Conservation (phyloP, 1,140 invertebrate genomes). For the Zeugodacus cucurbitae region DNA sequence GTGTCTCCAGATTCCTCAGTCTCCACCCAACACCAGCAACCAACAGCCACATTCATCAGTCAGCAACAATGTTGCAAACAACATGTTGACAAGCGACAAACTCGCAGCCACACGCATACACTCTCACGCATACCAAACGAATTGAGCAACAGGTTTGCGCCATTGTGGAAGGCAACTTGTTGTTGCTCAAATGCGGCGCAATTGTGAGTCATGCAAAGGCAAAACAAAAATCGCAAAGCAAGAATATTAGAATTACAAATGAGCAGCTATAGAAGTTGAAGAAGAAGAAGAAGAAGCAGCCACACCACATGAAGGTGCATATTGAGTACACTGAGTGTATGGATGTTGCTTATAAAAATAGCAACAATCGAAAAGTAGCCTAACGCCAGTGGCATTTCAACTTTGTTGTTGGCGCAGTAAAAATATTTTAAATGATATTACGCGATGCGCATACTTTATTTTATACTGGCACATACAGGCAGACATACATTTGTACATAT, state of each 20-base stretch:
- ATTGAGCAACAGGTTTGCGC: constrained; percentile 31
- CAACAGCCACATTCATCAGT: too few relatives aligned
- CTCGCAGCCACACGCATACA: neutral
- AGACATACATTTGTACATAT: neutral
- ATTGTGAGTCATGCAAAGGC: neutral
- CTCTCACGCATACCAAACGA: neutral
- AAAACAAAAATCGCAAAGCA: neutral
- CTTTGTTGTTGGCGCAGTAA: constrained; percentile 26
- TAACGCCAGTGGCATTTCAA: neutral
- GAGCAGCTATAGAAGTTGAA: neutral
- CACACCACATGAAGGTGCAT: neutral
- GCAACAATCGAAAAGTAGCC: neutral
- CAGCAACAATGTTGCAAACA: neutral
- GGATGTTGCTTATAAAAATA: neutral
- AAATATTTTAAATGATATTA: constrained; percentile 15
- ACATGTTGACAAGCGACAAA: neutral
- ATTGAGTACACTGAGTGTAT: neutral
- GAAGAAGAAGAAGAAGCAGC: neutral
- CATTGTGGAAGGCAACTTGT: constrained; percentile 9
- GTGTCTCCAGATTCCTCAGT: too few relatives aligned
- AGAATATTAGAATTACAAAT: constrained; percentile 24
- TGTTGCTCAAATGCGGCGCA: constrained; percentile 8
- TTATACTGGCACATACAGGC: neutral
- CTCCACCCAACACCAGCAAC: too few relatives aligned
- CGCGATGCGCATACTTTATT: neutral